Base-by-base conservation (phyloP, 2,113 vertebrate genomes). In the Hippocampus abdominalis region DNA sequence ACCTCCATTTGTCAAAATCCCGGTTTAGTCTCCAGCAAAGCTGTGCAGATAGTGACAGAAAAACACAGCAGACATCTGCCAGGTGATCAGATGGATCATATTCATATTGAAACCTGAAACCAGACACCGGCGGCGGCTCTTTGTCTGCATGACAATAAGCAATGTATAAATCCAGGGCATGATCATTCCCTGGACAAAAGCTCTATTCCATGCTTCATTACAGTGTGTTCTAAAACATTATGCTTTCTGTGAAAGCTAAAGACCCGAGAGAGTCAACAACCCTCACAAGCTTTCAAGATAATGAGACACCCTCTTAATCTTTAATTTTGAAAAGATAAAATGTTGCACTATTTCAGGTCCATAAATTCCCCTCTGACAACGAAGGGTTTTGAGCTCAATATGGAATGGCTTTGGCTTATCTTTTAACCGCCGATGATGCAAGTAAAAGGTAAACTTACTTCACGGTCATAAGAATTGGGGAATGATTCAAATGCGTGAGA, bases 81-180 rank as follows among this genome's bases (percentile, higher is more conserved):
- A 84, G 86, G 72, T 88, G 81, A 85, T 67, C 82, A 84, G 73
- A 88, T 85, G 83, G 84, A 83, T 74, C 56, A 73, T 79, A 76
- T 81, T 79, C 79, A 80, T 77, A 84, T 40, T 79, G 80, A 85
- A 89, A 89, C 72, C 79, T 81, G 87, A 89, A 81, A 89, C 86
- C 86, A 75, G 76, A 86, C 53, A 68, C 75, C 27, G 57, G 49
- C 67, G 61, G 42, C 6, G 64, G 68, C 64, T 78, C 72, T 81
- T 84, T 84, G 76, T 90, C 60, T 80, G 73, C 76, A 75, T 59
- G 66, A 77, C 69, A 83, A 77, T 64, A 70, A 69, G 74, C 72
- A 77, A 71, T 77, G 74, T 73, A 64, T 63, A 40, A 76, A 67
- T 81, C 49, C 20, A 66, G 60, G 64, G 70, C 72, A 61, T 74